These are phyloP conservation scores for Syngnathus floridae DNA, from an alignment of 2,113 vertebrate genomes.

Conservation along the genomic window DNA sequence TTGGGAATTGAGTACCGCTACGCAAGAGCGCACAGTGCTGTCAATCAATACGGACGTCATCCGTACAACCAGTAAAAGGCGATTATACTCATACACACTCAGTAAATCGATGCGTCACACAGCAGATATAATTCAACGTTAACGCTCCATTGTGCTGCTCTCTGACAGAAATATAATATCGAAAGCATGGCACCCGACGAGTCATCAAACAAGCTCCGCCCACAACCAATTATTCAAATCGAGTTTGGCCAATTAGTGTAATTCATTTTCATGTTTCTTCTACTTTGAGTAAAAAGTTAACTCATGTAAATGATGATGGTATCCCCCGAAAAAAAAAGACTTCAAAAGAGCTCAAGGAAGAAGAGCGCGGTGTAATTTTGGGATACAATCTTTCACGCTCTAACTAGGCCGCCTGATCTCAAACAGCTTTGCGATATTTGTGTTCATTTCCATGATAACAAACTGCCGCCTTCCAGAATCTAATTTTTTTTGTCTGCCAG, in stretches of 20 bases:
- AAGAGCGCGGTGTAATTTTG: slow-evolving; percentile 6
- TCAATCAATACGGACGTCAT: background rate
- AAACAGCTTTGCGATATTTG: background rate
- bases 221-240: background rate
- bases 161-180: background rate
- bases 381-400: slow-evolving; percentile 8
- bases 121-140: background rate
- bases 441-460: slow-evolving; percentile 1
- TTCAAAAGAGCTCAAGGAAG: background rate
- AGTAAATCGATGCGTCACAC: background rate
- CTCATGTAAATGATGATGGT: background rate
- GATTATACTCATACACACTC: background rate
- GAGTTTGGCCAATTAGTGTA: background rate
- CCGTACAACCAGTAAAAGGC: background rate
- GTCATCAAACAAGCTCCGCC: background rate
- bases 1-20: background rate
- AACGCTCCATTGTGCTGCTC: background rate
- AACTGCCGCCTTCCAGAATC: background rate
- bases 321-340: background rate
- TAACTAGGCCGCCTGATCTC: slow-evolving; percentile 2
- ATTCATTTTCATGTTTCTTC: background rate
- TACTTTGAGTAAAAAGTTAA: background rate
- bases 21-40: background rate
- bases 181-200: background rate
- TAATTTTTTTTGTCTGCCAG: background rate